A percentile compares a stretch with the other conserved stretches of the same genome.
Conservation (phyloP, 2,797 vertebrate species). For the Gephyroberyx darwinii region DNA sequence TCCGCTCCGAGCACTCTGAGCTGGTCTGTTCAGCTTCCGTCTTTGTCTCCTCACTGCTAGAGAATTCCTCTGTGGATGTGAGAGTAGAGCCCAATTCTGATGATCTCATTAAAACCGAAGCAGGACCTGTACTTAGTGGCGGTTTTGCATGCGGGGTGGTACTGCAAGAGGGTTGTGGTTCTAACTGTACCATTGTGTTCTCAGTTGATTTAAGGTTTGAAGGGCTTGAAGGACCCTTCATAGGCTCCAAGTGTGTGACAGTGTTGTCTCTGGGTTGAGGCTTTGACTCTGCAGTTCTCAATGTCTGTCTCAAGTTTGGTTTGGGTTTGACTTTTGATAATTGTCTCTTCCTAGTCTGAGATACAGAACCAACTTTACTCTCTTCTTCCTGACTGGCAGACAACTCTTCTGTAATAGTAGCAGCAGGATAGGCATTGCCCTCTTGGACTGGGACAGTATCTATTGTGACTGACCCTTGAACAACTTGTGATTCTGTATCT, state of each 20-base stretch:
- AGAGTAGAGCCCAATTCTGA: not conserved
- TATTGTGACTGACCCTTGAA: not conserved
- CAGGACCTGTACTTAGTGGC: not conserved
- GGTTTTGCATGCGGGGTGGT: not conserved
- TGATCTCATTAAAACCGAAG: constrained; percentile 8
- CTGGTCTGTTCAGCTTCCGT: constrained; percentile 4
- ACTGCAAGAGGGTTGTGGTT: constrained; percentile 21
- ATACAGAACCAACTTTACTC: not conserved
- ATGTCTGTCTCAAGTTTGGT: constrained; percentile 14
- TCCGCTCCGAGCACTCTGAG: constrained; percentile 28
- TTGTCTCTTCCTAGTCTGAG: not conserved
- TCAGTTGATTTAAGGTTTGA: constrained; percentile 16
- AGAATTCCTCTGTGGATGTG: constrained; percentile 4
- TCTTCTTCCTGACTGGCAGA: constrained; percentile 23
- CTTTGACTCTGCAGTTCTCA: constrained; percentile 41
- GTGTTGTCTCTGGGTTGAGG: constrained; percentile 28
- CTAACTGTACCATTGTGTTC: not conserved
- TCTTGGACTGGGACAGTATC: constrained; percentile 3
- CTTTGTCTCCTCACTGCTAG: constrained; percentile 7
- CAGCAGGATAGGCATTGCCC: not conserved
- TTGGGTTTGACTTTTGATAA: constrained; percentile 47
- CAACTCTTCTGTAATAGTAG: constrained; percentile 2
- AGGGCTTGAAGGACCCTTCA: not conserved
- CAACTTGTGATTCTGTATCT: constrained; percentile 4
- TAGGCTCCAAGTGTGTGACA: not conserved